Conservation (phyloP, 1,140 invertebrate genomes). For the Saccostrea glomerata region DNA sequence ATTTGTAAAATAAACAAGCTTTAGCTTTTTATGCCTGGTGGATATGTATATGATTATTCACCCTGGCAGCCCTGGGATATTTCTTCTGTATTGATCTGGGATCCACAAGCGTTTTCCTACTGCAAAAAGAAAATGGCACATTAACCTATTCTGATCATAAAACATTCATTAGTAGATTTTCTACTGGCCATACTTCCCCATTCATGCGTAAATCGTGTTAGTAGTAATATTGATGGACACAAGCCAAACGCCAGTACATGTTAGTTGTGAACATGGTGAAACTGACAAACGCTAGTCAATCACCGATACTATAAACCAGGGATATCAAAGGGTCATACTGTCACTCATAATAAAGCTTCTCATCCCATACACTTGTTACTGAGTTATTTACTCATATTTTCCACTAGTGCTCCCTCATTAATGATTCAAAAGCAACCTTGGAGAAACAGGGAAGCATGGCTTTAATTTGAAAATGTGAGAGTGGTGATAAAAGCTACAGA, state of each 20-base stretch:
- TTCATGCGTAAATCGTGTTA: slow-evolving; percentile 35
- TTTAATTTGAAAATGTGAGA: slow-evolving; percentile 6
- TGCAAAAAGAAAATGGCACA: slow-evolving; percentile 33
- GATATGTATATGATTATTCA: slow-evolving; percentile 14
- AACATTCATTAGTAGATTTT: slow-evolving; percentile 35
- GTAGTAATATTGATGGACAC: slow-evolving; percentile 18
- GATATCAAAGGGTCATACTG: slow-evolving; percentile 6
- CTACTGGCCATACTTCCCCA: background rate
- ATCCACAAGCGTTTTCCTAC: slow-evolving; percentile 18
- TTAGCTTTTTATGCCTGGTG: slow-evolving; percentile 10
- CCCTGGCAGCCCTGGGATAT: slow-evolving; percentile 19
- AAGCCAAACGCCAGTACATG: background rate
- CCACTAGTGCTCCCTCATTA: background rate
- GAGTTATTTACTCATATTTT: slow-evolving; percentile 26
- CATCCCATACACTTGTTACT: slow-evolving; percentile 20
- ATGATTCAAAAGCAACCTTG: slow-evolving; percentile 7
- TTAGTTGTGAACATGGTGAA: no score
- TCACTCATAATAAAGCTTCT: slow-evolving; percentile 18
- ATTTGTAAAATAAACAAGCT: slow-evolving; percentile 14
- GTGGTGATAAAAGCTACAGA: background rate
- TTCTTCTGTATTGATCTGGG: background rate
- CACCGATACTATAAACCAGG: slow-evolving; percentile 7
- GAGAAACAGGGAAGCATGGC: background rate
- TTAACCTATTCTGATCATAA: slow-evolving; percentile 29
- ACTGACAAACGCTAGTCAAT: background rate